Evolutionary conservation across 1,140 invertebrate genomes (phyloP), one percentile per base, ranked within the genome.

Genomic region (Probaryconus sp.): DNA sequence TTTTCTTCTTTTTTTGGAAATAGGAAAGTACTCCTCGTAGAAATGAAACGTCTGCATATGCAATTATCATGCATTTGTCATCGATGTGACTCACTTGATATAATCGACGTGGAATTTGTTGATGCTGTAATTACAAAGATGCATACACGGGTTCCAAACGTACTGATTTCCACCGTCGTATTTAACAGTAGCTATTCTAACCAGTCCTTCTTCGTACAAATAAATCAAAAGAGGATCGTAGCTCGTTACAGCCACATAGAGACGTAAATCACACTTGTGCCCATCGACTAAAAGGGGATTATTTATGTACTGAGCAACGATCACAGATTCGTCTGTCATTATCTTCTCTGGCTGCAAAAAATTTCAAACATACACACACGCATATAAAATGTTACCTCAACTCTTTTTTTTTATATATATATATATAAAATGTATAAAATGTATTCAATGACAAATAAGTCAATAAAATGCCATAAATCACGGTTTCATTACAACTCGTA

Each of bases 201-300:
- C 95, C 10, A 97, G 88, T 7, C 95, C 95, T 83, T 96, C 95
- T 74, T 95, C 94, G 81, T 96, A 96, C 16, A 96, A 88, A 82
- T 96, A 97, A 70, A 96, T 92, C 28, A 95, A 88, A 0, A 96
- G 86, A 0, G 95, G 95, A 88, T 95, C 93, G 74, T 94, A 95
- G 47, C 92, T 95, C 10, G 94, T 95, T 1, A 97, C 94, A 51
- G 92, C 92, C 21, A 96, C 94, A 81, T 97, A 97, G 1, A 97
- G 87, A 21, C 95, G 89, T 17, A 97, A 86, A 87, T 97, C 95
- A 79, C 97, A 99, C 86, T 99, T 99, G 85, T 97, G 96, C 1
- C 96, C 97, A 76, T 97, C 96, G 35, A 99, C 95, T 43, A 98
- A 89, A n/a, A 98, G 88, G 4, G 97, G 97, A 83, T 97, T 96